Base-by-base conservation (phyloP, 2,113 vertebrate genomes). In the Girardinichthys multiradiatus region DNA sequence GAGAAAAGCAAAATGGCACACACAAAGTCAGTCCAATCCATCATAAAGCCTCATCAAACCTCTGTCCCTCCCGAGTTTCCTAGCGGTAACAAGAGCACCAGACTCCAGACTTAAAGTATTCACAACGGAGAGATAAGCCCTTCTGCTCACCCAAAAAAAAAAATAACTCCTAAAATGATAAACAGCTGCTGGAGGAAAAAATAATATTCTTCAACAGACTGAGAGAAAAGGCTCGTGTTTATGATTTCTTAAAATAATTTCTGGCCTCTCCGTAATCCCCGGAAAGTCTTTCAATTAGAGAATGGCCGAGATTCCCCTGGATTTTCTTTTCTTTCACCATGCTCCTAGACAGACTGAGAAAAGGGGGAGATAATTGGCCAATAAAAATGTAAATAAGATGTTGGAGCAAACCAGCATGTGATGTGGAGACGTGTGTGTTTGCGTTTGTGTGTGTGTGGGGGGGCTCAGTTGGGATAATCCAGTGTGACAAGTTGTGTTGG, bases 311-410 rank as follows among this genome's bases (percentile, higher is more conserved):
- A 90, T 84, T 85, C 79, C 78, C 81, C 72, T 76, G 21, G 11
- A 5, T 21, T 37, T 33, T 87, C 86, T 85, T 87, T 76, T 75
- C 59, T 65, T 71, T 76, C 42, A 1, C 51, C 64, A 68, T 80
- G 78, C 82, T 84, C 72, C 80, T 82, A 87, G 88, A 90, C 82
- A 90, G 82, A 83, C 84, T 74, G 72, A 80, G 79, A 82, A 89
- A 89, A 92, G 91, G 81, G 78, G 62, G 75, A 92, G 91, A 93
- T 94, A 93, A 93, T 93, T 93, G 88, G 87, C 91, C 90, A 93
- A 94, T 92, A 93, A 92, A 93, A 92, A 94, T 93, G 91, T 90
- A 94, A 94, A 94, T 92, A 80, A 79, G 84, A 4, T 83, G 87
- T 80, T 78, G 73, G 84, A 90, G 86, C 66, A 81, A 92, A 91